These are phyloP conservation scores for Nibea albiflora DNA, from an alignment of 2,113 vertebrate genomes.

Conservation along the genomic window DNA sequence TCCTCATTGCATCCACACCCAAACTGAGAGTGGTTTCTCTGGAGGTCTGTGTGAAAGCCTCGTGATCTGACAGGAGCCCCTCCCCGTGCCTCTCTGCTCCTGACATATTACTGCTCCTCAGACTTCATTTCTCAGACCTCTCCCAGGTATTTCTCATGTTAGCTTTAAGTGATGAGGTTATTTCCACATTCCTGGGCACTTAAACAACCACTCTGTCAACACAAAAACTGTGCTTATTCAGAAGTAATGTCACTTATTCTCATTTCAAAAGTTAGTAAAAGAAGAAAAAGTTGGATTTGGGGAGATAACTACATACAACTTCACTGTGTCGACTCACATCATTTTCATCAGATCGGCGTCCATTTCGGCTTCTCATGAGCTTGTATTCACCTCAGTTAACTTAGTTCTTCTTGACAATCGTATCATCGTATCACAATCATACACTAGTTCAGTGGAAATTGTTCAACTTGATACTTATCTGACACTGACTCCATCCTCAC, in stretches of 20 bases:
- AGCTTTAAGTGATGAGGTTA: conserved; percentile 38
- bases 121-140: conserved; percentile 44
- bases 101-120: conserved; percentile 38
- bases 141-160: conserved; percentile 43
- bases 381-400: conserved; percentile 2
- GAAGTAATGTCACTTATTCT: background rate
- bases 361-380: background rate
- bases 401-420: background rate
- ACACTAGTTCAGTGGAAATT: background rate
- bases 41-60: conserved; percentile 21
- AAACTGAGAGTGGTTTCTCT: conserved; percentile 23
- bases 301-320: too few relatives aligned
- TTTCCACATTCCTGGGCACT: conserved; percentile 67
- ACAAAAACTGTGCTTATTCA: background rate
- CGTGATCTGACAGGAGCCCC: conserved; percentile 17
- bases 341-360: background rate
- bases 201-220: conserved; percentile 24
- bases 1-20: conserved; percentile 21
- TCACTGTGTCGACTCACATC: too few relatives aligned
- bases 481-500: conserved; percentile 19
- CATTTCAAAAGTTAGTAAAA: conserved; percentile 1
- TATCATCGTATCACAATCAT: background rate
- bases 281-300: too few relatives aligned
- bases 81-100: conserved; percentile 43
- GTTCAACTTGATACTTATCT: background rate